Percentiles rank a stretch among this genome's conserved stretches.
Conservation (phyloP, 2,797 vertebrate species). For the Craterocephalus amniculus region DNA sequence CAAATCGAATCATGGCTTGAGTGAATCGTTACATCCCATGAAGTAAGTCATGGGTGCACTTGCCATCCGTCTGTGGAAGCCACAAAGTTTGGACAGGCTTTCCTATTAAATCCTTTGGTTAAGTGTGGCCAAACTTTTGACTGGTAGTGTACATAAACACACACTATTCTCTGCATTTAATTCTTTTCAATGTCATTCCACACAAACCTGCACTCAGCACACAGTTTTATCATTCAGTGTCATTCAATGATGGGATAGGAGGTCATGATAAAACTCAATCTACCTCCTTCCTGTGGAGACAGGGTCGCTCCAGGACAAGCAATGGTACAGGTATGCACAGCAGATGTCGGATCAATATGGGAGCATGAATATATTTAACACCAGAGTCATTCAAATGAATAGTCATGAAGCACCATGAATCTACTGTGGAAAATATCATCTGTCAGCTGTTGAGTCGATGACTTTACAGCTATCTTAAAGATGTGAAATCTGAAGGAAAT, state of each 20-base stretch:
- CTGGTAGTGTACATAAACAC: neutral
- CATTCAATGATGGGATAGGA: constrained; percentile 12
- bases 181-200: constrained; percentile 18
- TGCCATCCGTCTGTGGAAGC: no score
- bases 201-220: constrained; percentile 3
- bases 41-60: no score
- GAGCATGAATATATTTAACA: constrained; percentile 38
- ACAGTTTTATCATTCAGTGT: constrained; percentile 14
- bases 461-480: constrained; percentile 21
- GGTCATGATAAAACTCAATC: constrained; percentile 44
- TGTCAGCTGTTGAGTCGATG: constrained; percentile 19
- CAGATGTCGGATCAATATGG: constrained; percentile 38
- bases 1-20: no score
- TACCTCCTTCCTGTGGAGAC: constrained; percentile 4
- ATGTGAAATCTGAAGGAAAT: neutral
- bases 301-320: constrained; percentile 36
- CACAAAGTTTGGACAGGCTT: no score
- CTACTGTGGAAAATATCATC: constrained; percentile 25
- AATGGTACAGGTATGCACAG: constrained; percentile 9
- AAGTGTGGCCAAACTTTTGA: neutral
- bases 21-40: no score
- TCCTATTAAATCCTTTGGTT: neutral
- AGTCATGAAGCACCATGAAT: constrained; percentile 17
- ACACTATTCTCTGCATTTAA: constrained; percentile 1
- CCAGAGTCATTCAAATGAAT: constrained; percentile 30